phyloP scores from a whole-genome alignment of 2,888 invertebrate genomes.

The Cepaea hortensis region DNA sequence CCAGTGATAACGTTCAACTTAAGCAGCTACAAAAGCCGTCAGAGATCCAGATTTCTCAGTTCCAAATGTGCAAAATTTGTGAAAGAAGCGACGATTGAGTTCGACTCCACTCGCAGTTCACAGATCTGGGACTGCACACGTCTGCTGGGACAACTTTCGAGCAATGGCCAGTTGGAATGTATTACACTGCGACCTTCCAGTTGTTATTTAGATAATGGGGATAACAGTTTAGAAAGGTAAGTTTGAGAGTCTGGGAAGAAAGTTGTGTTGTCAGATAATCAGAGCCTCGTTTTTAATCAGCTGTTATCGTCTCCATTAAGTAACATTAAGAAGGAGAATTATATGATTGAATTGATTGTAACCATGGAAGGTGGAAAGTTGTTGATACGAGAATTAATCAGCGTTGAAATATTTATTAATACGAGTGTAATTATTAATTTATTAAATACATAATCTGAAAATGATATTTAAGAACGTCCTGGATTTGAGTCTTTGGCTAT shows the following conservation, averaged over 20 bases:
- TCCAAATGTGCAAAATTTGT: conserved; percentile 73
- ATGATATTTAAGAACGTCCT: background rate
- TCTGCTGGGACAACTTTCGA: conserved; percentile 67
- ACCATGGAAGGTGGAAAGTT: too few species aligned
- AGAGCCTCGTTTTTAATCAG: conserved; percentile 48
- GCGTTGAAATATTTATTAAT: too few species aligned
- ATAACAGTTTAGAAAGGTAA: conserved; percentile 40
- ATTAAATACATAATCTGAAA: too few species aligned
- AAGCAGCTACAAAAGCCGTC: conserved; percentile 58
- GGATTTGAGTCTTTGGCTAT: background rate
- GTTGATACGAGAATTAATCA: too few species aligned
- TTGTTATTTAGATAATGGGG: conserved; percentile 67
- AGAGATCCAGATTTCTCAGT: conserved; percentile 70
- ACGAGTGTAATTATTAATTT: too few species aligned
- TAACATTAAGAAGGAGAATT: background rate
- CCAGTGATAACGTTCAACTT: conserved; percentile 61
- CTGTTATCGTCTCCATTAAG: conserved; percentile 17
- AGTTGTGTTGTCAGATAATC: background rate
- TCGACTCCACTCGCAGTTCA: conserved; percentile 68
- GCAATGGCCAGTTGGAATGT: conserved; percentile 71
- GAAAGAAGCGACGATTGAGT: conserved; percentile 70
- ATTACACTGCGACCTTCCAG: conserved; percentile 73
- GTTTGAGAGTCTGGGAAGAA: background rate
- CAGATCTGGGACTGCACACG: conserved; percentile 70
- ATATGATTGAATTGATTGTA: background rate